Percentiles rank a stretch among this genome's conserved stretches.
Evolutionary conservation across 2,113 vertebrate species (phyloP).

Genomic region (Scortum barcoo): DNA sequence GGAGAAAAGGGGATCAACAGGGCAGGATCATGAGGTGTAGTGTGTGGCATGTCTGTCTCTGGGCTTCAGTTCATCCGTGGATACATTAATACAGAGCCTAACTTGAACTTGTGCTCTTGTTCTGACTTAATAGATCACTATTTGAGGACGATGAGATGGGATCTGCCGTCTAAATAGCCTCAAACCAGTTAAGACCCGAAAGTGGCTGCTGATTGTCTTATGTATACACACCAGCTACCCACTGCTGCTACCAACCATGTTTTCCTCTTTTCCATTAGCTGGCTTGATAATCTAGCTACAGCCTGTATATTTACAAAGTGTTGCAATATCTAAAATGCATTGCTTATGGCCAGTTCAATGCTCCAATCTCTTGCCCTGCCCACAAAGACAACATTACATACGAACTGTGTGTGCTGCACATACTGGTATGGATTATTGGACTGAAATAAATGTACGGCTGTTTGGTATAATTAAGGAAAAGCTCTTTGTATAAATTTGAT

Average conservation of each 20-base stretch:
- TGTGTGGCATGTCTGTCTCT: neutral
- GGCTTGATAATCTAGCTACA: slow-evolving; percentile 6
- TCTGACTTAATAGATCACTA: slow-evolving; percentile 36
- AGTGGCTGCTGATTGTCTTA: slow-evolving; percentile 25
- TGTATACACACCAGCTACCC: neutral
- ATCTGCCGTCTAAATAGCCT: slow-evolving; percentile 44
- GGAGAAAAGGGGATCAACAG: neutral
- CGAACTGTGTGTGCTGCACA: neutral
- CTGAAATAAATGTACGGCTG: neutral
- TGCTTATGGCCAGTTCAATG: neutral
- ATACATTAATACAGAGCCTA: slow-evolving; percentile 46
- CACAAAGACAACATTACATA: slow-evolving; percentile 4
- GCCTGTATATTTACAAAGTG: slow-evolving; percentile 11
- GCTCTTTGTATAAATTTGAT: neutral
- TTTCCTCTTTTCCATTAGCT: neutral
- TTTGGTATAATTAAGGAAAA: neutral
- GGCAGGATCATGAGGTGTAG: neutral
- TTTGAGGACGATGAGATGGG: slow-evolving; percentile 16
- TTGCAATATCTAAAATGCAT: slow-evolving; percentile 25
- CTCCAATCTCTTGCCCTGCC: slow-evolving; percentile 17
- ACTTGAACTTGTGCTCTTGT: slow-evolving; percentile 19
- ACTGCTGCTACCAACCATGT: slow-evolving; percentile 1
- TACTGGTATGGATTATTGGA: neutral
- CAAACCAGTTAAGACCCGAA: slow-evolving; percentile 39
- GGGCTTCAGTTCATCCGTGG: slow-evolving; percentile 37